phyloP scores from a whole-genome alignment of 2,113 vertebrate genomes.

The Furnarius figulus region DNA sequence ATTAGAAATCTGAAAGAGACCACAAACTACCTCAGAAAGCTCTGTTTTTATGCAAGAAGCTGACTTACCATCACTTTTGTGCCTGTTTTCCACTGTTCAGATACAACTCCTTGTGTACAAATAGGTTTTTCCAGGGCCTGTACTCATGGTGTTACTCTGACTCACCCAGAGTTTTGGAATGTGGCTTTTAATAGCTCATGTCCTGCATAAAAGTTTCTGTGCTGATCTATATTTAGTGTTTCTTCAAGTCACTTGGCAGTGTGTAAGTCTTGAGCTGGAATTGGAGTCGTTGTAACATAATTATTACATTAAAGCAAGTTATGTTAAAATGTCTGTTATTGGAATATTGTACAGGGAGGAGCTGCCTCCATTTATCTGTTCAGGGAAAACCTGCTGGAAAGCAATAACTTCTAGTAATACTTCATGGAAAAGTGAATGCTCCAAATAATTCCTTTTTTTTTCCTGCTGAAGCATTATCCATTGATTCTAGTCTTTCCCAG shows the following conservation, averaged over 20 bases:
- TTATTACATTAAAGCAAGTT: background rate
- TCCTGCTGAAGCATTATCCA: background rate
- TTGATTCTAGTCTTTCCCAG: background rate
- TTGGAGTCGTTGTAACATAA: background rate
- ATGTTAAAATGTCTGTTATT: background rate
- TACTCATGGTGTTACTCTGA: background rate
- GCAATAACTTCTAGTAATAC: background rate
- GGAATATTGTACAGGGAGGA: background rate
- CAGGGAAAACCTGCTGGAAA: background rate
- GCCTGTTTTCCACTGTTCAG: background rate
- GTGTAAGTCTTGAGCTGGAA: background rate
- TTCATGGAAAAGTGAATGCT: background rate
- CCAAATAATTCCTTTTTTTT: background rate
- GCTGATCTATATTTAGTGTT: constrained; percentile 24
- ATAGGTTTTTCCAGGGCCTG: background rate
- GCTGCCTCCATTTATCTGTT: background rate
- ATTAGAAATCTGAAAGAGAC: background rate
- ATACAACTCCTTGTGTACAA: background rate
- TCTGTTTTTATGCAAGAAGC: background rate
- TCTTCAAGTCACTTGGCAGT: background rate
- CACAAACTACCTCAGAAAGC: background rate
- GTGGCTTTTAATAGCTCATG: constrained; percentile 5
- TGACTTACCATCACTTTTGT: background rate
- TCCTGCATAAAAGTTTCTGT: background rate
- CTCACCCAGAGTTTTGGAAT: background rate